These are phyloP conservation scores for Mesorhabditis spiculigera DNA, from an alignment of 2,888 invertebrate species.

Conservation along the genomic window DNA sequence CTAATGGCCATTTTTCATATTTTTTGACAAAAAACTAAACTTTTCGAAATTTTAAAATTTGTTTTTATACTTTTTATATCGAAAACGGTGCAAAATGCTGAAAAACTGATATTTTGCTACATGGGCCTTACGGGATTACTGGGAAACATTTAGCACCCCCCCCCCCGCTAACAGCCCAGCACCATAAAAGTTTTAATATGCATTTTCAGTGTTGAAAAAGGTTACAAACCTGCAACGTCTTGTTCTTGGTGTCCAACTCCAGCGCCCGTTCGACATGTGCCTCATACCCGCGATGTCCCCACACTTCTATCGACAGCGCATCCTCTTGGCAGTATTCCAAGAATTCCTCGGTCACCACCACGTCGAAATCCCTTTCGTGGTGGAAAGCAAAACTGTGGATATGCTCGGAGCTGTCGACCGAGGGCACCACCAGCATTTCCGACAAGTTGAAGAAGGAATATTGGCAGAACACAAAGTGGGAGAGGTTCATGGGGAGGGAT, in stretches of 20 bases:
- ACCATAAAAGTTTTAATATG: not conserved
- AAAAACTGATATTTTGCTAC: not conserved
- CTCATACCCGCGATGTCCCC: slow-evolving; percentile 81
- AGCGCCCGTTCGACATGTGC: slow-evolving; percentile 52
- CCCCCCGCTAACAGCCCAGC: too few species aligned
- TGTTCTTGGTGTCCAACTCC: slow-evolving; percentile 45
- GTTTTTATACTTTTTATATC: too few species aligned
- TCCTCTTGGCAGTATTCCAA: slow-evolving; percentile 91
- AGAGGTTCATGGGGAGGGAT: slow-evolving; percentile 84
- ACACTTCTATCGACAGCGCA: slow-evolving; percentile 94
- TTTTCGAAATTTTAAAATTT: too few species aligned
- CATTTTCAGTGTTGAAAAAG: not conserved
- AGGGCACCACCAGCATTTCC: slow-evolving; percentile 75
- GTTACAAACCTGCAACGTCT: slow-evolving; percentile 76
- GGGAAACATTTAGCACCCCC: too few species aligned
- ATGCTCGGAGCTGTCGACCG: not conserved
- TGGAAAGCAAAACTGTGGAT: slow-evolving; percentile 52
- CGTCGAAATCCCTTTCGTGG: slow-evolving; percentile 73
- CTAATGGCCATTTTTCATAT: too few species aligned
- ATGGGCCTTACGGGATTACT: too few species aligned
- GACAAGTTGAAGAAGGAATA: slow-evolving; percentile 74
- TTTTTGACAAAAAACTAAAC: too few species aligned
- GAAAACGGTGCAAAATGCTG: not conserved
- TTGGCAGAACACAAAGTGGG: slow-evolving; percentile 89
- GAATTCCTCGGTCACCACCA: slow-evolving; percentile 89